Base-by-base conservation (phyloP, 2,888 invertebrate genomes). In the Euzetes globulus region DNA sequence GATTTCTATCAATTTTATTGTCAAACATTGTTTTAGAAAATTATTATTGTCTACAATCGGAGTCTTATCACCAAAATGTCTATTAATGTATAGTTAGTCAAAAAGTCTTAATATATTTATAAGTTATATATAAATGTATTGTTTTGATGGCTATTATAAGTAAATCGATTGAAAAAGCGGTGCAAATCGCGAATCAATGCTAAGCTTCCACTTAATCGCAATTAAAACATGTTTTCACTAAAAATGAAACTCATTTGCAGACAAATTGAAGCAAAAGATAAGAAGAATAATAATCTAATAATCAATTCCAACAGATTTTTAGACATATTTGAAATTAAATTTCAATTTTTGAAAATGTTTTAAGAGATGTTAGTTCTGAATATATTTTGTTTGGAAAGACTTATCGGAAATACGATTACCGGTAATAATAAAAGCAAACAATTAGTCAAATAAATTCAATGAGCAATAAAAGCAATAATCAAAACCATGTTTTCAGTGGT, bases 1-100 rank as follows among this genome's bases (percentile, higher is more conserved):
- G 27, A 60, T 60, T 60, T 33, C 29, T 60, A 60, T 60, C 22
- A 13, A 25, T 15, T 60, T 60, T 60, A 22, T 22, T 60, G 25
- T 13, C 22, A 22, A 22, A 60, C 22, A 5, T 60, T 27, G 1
- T 52, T 52, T 60, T 60, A 60, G 60, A 60, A 60, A 60, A 25
- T 22, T 58, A n/a, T 60, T 27, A 22, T 60, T 22, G 60, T 60
- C 60, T 60, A 58, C 19, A n/a, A 60, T 27, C 22, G 19, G 11
- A 60, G 60, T 60, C n/a, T 58, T 22, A 22, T 22, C 4, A 7
- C 58, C 11, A 58, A 58, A 58, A 58, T 58, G 58, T 58, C 60
- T 60, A 60, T 60, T 60, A 60, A 29, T 60, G 60, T 60, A 60
- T 60, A 60, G 33, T 33, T 60, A 29, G 22, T 60, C 60, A 60